Evolutionary conservation across 30 jellyfish, hydroid and myxozoan genomes (phyloP), one percentile per base, ranked within the genome.

Genomic region (Aurelia sp.): DNA sequence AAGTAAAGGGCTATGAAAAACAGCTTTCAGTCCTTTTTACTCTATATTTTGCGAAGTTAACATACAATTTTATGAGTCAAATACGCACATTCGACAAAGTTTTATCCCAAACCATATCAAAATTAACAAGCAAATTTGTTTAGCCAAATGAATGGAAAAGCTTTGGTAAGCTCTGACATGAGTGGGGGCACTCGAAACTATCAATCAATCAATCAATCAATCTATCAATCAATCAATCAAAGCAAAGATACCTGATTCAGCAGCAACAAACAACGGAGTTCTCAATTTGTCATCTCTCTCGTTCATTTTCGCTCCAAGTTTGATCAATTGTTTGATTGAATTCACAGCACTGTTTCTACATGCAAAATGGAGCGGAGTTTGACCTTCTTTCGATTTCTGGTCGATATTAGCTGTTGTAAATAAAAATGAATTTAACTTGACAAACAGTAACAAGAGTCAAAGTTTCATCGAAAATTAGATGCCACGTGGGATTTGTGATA

Each of bases 351-450:
- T 65, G 40, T 90, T 81, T 60, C 76, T 90, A 66, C 86, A 81
- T 16, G 97, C 97, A 74, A 67, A 76, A 41, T 90, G 94, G 79
- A 90, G 63, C 11, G 97, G 94, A 5, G 97, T 90, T 50, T 90
- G 97, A 30, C 91, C 91, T 33, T 74, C 91, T 16, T n/a, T 22
- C 8, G 97, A 13, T 40, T 75, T 75, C n/a, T 75, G 82, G 40
- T 90, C 97, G n/a, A 90, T 79, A 69, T 73, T 72, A 30, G 94
- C 97, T 90, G 72, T 9, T 90, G 72, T 9, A 89, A 80, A 50
- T 38, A 80, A 48, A 19, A 1, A 40, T 38, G 55, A 44, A 44
- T 9, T 44, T 0, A 7, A 44, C 9, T 44, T 44, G 9, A 44
- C 7, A 7, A 44, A 44, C 0, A 44, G 15, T 5, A 44, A 44